These are phyloP conservation scores for Lasioglossum malachurum DNA, from an alignment of 2,888 invertebrate species.

Conservation along the genomic window DNA sequence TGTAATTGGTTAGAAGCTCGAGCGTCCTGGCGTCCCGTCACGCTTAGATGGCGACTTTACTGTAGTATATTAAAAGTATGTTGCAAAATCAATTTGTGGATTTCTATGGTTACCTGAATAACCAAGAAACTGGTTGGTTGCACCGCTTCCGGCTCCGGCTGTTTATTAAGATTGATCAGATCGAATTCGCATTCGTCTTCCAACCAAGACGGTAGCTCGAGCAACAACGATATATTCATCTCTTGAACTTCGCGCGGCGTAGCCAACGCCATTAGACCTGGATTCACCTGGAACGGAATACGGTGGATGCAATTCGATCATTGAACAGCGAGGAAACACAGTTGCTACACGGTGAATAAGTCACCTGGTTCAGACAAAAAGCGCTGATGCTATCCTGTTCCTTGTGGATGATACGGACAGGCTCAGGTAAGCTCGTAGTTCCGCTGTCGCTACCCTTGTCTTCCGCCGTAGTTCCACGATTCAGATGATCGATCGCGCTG, in stretches of 20 bases:
- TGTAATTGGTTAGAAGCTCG: too few relatives aligned
- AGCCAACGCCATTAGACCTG: constrained; percentile 94
- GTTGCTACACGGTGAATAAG: neutral
- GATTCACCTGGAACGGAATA: constrained; percentile 87
- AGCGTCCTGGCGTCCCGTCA: too few relatives aligned
- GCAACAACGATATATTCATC: constrained; percentile 96
- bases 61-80: too few relatives aligned
- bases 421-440: constrained; percentile 88
- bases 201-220: constrained; percentile 97
- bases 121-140: constrained; percentile 95
- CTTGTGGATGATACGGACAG: constrained; percentile 98
- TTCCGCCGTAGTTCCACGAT: constrained; percentile 77
- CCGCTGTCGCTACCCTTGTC: constrained; percentile 83
- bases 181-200: constrained; percentile 99
- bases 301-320: neutral
- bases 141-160: constrained; percentile 89
- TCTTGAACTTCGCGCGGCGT: constrained; percentile 99
- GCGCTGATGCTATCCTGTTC: constrained; percentile 99
- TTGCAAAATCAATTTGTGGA: neutral
- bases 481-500: constrained; percentile 76
- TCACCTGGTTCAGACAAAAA: constrained; percentile 97
- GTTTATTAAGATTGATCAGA: constrained; percentile 91
- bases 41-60: too few relatives aligned
- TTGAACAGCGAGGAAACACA: neutral
- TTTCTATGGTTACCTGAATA: constrained; percentile 88